phyloP scores from a whole-genome alignment of 2,797 vertebrate species.

The Mus caroli region DNA sequence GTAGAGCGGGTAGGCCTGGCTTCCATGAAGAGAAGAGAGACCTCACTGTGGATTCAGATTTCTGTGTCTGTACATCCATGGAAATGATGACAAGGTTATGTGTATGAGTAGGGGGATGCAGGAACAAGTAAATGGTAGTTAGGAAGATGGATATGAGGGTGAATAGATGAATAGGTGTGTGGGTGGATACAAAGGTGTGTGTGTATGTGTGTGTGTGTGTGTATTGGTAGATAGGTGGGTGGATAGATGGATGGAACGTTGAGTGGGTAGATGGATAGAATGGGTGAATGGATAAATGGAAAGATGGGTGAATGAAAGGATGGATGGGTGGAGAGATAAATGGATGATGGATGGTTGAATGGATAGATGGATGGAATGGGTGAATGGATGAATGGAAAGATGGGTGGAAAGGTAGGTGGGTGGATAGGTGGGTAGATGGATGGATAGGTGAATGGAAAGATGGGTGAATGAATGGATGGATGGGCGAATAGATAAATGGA shows the following conservation, averaged over 20 bases:
- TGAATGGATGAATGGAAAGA: accelerated
- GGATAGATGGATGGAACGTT: neutral
- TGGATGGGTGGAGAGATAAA: neutral
- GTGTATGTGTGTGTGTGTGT: accelerated
- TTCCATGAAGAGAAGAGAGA: neutral
- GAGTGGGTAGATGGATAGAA: too few species aligned
- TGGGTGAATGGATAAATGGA: too few species aligned
- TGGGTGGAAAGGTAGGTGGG: neutral
- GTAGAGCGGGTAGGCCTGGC: neutral
- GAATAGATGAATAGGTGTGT: neutral
- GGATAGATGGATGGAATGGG: neutral
- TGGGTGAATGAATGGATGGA: neutral
- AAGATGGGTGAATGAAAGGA: neutral
- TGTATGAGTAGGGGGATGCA: neutral
- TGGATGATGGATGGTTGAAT: too few species aligned
- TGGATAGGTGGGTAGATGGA: too few species aligned
- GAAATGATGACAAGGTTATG: neutral
- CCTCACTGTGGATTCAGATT: neutral
- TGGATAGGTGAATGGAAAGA: neutral
- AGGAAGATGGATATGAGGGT: neutral
- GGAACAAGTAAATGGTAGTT: too few species aligned
- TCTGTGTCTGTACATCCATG: neutral
- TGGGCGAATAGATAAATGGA: neutral
- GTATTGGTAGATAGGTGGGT: neutral
- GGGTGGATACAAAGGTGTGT: neutral